Evolutionary conservation across 92 coral and sea anemone species (phyloP), one percentile per base, ranked within the genome.

Genomic region (Porites evermanni): DNA sequence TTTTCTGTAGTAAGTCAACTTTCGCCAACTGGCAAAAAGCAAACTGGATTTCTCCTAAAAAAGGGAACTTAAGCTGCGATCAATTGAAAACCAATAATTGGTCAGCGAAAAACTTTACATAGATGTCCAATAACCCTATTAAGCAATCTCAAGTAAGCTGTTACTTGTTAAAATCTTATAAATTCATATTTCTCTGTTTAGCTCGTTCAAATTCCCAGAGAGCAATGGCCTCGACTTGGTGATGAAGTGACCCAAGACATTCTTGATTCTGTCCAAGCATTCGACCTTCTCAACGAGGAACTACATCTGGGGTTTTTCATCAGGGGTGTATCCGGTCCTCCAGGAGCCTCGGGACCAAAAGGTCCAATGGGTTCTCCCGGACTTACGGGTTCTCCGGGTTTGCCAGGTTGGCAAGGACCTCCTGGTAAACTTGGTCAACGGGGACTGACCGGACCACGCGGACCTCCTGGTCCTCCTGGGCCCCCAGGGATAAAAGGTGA

Each of bases 271-370:
- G 32, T 96, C 29, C 87, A 89, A 69, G 89, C 88, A 61, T 86
- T 91, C 69, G 94, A 91, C 9, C 88, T 94, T 38, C 93, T 96
- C 70, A 88, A 89, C 88, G 94, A 92, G 83, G 92, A 89, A 64
- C 81, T 96, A 38, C 92, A 98, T 21, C 77, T 96, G 65, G 98
- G 98, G 24, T 88, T 96, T 89, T 94, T 96, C 63, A 70, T 96
- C 83, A 87, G 86, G 86, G 98, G 98, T 18, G 89, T 93, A 7
- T 93, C 85, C 14, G 98, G 98, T 24, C 90, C 98, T 47, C 95
- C 92, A 11, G 98, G 98, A 7, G 89, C 93, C 44, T 77, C 74
- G 50, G 98, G 98, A 29, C 70, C 96, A 1, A 78, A 86, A 78
- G 98, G 98, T 11, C 95, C 94, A 32, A 12, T 84, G n/a, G 98